Evolutionary conservation across 2,113 vertebrate genomes (phyloP).

Genomic region (chimpanzee (Pan troglodytes)): NHGRI_mPanTro3-v2.1_pri NC_072402.2:48000001-48000500

Average conservation of each 20-base stretch:
- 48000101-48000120: neutral
- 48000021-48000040: neutral
- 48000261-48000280: neutral
- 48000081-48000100: neutral
- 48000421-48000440: neutral
- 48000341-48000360: neutral
- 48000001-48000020: neutral
- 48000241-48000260: neutral
- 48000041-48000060: neutral
- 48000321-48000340: neutral
- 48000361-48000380: neutral
- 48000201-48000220: neutral
- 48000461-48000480: neutral
- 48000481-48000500: neutral
- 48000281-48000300: neutral
- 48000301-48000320: neutral
- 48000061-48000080: neutral
- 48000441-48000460: neutral
- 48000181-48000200: neutral
- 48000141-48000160: neutral
- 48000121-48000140: neutral
- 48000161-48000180: neutral
- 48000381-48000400: neutral
- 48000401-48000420: neutral
- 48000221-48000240: neutral